These are phyloP conservation scores for Drosophila simulans DNA, from an alignment of 1,140 invertebrate genomes.

Conservation along the genomic window DNA sequence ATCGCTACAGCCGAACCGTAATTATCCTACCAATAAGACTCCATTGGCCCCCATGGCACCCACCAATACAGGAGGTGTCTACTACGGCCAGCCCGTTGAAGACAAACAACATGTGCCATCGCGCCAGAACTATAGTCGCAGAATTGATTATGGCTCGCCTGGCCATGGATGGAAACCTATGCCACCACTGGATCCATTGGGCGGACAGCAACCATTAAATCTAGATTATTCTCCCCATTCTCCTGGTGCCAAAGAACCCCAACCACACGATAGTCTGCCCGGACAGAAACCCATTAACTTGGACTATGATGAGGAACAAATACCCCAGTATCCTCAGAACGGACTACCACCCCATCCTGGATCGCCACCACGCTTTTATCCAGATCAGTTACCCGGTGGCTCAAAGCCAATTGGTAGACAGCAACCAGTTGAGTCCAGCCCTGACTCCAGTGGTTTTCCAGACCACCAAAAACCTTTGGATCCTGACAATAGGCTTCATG, in stretches of 20 bases:
- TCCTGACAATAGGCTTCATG: not conserved
- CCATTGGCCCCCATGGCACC: constrained; percentile 66
- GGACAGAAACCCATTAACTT: constrained; percentile 34
- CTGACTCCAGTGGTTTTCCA: not conserved
- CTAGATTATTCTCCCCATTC: constrained; percentile 35
- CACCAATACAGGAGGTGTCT: constrained; percentile 27
- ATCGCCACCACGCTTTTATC: constrained; percentile 10
- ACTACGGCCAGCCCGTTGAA: constrained; percentile 65
- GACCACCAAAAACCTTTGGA: constrained; percentile 3
- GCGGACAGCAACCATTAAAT: constrained; percentile 50
- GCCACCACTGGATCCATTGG: constrained; percentile 22
- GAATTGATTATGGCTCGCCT: constrained; percentile 32
- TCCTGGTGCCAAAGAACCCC: constrained; percentile 15
- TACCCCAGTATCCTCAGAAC: constrained; percentile 8
- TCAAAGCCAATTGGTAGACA: constrained; percentile 9
- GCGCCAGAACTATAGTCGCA: constrained; percentile 57
- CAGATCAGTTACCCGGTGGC: constrained; percentile 35
- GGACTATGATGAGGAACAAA: constrained; percentile 17
- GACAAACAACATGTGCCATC: constrained; percentile 23
- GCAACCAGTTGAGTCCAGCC: constrained; percentile 11
- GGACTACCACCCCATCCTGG: not conserved
- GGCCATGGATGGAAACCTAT: constrained; percentile 36
- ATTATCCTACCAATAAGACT: constrained; percentile 68
- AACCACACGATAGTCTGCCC: not conserved
- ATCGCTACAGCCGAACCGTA: constrained; percentile 76